These are phyloP conservation scores for Tachystola acroxantha DNA, from an alignment of 2,888 invertebrate genomes.

Conservation along the genomic window DNA sequence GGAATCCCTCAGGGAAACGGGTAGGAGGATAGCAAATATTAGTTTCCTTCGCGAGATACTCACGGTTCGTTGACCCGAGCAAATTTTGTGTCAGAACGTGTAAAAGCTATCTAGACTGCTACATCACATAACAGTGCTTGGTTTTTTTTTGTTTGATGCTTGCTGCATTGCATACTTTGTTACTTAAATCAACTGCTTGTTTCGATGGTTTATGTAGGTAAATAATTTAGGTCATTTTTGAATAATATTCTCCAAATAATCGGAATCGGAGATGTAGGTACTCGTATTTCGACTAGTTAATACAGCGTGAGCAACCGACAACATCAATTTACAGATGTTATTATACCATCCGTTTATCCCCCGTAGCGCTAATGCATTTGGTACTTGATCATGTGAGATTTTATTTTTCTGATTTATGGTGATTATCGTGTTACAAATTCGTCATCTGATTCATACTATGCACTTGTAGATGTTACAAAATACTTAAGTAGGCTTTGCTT, in stretches of 20 bases:
- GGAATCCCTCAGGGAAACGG: constrained; percentile 57
- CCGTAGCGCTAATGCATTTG: no score
- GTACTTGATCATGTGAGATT: no score
- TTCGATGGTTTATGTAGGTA: not conserved
- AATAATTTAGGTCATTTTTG: not conserved
- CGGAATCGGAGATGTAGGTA: no score
- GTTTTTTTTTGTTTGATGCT: constrained; percentile 23
- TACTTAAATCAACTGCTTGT: constrained; percentile 18
- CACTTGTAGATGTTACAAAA: no score
- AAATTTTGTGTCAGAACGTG: constrained; percentile 51
- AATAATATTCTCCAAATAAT: not conserved
- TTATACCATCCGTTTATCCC: no score
- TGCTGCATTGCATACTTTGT: constrained; percentile 25
- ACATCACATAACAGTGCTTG: constrained; percentile 30
- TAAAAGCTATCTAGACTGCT: constrained; percentile 39
- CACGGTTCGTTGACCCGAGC: constrained; percentile 64
- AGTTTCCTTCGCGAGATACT: constrained; percentile 59
- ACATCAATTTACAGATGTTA: no score
- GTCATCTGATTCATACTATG: no score
- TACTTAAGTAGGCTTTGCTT: no score
- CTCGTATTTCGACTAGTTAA: no score
- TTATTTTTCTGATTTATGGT: no score
- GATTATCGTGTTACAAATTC: no score
- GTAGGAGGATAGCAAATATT: constrained; percentile 68
- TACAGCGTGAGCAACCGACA: no score